phyloP scores from a whole-genome alignment of 2,113 vertebrate genomes.

The Emydura subglobosa region DNA sequence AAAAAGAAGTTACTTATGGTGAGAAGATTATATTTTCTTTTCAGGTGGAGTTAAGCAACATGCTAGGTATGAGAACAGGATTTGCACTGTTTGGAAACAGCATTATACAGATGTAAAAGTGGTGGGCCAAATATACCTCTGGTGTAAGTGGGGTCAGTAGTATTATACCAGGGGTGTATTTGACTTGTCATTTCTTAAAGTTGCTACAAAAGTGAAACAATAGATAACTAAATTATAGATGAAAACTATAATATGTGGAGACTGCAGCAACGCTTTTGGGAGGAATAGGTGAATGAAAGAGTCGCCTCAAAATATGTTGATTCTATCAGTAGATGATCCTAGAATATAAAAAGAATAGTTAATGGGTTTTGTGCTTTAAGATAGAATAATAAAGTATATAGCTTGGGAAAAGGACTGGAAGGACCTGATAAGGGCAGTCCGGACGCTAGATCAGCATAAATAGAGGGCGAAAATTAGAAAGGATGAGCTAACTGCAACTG shows the following conservation, averaged over 20 bases:
- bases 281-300: neutral
- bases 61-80: neutral
- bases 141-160: neutral
- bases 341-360: no score
- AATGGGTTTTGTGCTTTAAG: no score
- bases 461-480: no score
- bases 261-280: neutral
- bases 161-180: neutral
- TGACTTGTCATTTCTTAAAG: neutral
- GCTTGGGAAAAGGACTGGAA: no score
- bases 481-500: no score
- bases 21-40: neutral
- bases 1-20: neutral
- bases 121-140: neutral
- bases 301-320: neutral
- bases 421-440: no score
- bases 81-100: neutral
- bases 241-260: neutral
- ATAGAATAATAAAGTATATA: no score
- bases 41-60: neutral
- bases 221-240: neutral
- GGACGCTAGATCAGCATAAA: no score
- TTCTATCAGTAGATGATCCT: no score
- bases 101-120: neutral
- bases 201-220: neutral